Evolutionary conservation across 2,888 invertebrate genomes (phyloP).

Genomic region (Pomacea canaliculata): DNA sequence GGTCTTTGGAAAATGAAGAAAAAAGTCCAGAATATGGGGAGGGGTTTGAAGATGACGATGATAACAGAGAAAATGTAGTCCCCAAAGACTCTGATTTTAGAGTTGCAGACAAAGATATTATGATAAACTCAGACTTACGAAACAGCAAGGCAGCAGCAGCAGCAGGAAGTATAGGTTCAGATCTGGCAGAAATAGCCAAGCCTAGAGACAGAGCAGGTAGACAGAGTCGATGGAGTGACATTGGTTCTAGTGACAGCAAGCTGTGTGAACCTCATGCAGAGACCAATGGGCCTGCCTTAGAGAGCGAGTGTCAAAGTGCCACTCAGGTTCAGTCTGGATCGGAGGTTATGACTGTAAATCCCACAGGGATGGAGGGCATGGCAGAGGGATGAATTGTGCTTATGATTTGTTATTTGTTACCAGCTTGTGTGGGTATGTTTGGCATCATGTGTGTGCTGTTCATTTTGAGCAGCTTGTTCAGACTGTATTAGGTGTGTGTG

Average conservation of each 20-base stretch:
- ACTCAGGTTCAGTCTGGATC: background rate
- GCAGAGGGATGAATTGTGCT: background rate
- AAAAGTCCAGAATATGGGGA: conserved; percentile 24
- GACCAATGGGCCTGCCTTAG: conserved; percentile 12
- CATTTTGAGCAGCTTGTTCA: background rate
- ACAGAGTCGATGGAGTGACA: conserved; percentile 45
- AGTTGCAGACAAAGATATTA: conserved; percentile 2
- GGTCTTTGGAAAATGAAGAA: background rate
- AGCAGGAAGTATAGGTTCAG: conserved; percentile 6
- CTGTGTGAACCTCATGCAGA: background rate
- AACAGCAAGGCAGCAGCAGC: background rate
- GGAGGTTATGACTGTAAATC: background rate
- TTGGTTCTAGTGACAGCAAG: background rate
- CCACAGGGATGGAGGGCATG: background rate
- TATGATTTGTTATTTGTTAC: background rate
- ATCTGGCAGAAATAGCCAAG: conserved; percentile 17
- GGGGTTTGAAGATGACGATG: conserved; percentile 1
- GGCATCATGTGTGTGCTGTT: background rate
- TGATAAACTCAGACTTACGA: background rate
- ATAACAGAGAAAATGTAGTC: background rate
- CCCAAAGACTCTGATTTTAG: too few relatives aligned
- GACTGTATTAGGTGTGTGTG: too few relatives aligned
- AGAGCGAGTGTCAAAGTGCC: background rate
- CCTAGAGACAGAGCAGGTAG: conserved; percentile 32
- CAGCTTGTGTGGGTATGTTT: conserved; percentile 1